Evolutionary conservation across 2,113 vertebrate genomes (phyloP).

Genomic region (Ptilonorhynchus violaceus): DNA sequence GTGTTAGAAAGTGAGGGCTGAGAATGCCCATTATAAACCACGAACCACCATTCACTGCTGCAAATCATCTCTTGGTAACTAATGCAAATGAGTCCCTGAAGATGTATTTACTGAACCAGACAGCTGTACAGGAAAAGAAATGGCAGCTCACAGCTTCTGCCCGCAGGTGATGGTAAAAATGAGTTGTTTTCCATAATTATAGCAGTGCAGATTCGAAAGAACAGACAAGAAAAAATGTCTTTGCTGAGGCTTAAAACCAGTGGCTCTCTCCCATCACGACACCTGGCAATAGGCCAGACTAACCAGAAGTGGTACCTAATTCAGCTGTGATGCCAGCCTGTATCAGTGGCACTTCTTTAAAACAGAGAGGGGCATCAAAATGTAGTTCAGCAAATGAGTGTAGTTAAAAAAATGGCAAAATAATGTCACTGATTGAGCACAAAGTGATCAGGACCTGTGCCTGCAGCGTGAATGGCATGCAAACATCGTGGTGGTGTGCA

Average conservation of each 20-base stretch:
- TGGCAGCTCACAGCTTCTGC: background rate
- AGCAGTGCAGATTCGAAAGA: background rate
- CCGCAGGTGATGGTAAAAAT: background rate
- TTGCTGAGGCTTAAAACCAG: background rate
- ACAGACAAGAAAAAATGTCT: background rate
- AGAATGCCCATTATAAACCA: background rate
- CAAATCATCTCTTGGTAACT: background rate
- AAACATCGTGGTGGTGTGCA: background rate
- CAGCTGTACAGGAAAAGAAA: slow-evolving; percentile 38
- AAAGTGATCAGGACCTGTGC: background rate
- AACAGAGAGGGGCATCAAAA: background rate
- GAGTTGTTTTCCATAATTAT: background rate
- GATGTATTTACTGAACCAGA: background rate
- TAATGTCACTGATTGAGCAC: background rate
- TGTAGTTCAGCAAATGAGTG: background rate
- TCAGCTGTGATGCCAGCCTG: background rate
- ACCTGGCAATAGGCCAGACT: background rate
- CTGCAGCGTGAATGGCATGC: accelerated
- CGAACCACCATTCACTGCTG: background rate
- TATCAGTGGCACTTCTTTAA: background rate
- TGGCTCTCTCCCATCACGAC: background rate
- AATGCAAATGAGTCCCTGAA: slow-evolving; percentile 4
- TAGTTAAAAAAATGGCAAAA: background rate
- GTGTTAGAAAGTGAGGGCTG: background rate
- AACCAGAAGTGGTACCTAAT: background rate